Percentiles rank a stretch among this genome's conserved stretches.
Conservation (phyloP, 2,113 vertebrate genomes). For the Tragulus kanchil region DNA sequence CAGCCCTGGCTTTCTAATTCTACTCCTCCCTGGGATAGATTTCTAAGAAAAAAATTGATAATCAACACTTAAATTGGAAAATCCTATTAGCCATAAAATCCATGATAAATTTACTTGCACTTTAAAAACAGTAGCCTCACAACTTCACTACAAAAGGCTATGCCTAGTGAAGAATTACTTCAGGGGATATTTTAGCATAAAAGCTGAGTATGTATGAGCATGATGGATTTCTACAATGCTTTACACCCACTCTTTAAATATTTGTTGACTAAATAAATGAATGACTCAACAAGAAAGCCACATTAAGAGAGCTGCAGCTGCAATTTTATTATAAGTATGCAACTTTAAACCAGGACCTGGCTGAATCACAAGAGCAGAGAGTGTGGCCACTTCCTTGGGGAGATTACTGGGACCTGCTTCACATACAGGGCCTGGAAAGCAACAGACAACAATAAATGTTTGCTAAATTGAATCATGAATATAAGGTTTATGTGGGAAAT, state of each 20-base stretch:
- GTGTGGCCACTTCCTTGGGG: background rate
- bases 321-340: background rate
- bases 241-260: background rate
- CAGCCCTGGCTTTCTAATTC: background rate
- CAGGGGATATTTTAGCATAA: background rate
- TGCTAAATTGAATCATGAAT: background rate
- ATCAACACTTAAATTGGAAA: background rate
- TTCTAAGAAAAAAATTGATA: background rate
- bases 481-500: background rate
- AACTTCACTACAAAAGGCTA: slow-evolving; percentile 6
- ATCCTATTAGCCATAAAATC: slow-evolving; percentile 40
- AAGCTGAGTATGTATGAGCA: background rate
- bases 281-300: background rate
- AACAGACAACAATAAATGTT: background rate
- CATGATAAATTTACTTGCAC: background rate
- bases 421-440: background rate
- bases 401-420: background rate
- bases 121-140: slow-evolving; percentile 19
- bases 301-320: background rate
- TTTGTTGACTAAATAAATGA: background rate
- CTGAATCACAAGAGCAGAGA: background rate
- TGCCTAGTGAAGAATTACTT: slow-evolving; percentile 15
- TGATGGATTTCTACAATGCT: background rate
- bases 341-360: background rate
- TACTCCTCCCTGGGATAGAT: background rate